Evolutionary conservation across 1,140 invertebrate genomes (phyloP).

Genomic region (Aphelinus atriplicis): DNA sequence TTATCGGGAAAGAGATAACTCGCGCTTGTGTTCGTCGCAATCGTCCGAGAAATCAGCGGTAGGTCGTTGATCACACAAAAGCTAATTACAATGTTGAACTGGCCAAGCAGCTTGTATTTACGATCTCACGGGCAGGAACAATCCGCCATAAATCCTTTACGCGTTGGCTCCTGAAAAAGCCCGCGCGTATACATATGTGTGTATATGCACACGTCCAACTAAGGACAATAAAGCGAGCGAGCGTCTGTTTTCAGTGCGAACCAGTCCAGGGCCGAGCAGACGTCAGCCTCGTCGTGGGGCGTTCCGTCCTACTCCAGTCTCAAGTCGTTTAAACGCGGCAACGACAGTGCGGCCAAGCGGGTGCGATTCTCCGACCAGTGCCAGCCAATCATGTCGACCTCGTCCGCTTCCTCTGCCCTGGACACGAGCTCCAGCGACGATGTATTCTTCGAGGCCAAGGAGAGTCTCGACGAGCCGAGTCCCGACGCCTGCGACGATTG

Average conservation of each 20-base stretch:
- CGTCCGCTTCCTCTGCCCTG: not conserved
- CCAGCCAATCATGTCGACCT: not conserved
- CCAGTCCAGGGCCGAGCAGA: constrained; percentile 15
- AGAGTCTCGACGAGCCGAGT: constrained; percentile 37
- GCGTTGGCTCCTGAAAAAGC: too few species aligned
- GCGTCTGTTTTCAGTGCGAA: constrained; percentile 14
- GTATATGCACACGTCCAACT: too few species aligned
- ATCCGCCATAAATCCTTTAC: too few species aligned
- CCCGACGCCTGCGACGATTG: not conserved
- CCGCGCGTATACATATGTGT: too few species aligned
- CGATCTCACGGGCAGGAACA: too few species aligned
- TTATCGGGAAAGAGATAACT: too few species aligned
- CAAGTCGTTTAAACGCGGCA: constrained; percentile 3
- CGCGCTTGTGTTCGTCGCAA: too few species aligned
- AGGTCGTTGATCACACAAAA: too few species aligned
- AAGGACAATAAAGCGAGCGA: not conserved
- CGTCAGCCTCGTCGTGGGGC: not conserved
- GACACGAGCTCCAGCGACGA: constrained; percentile 32
- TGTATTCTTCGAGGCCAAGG: constrained; percentile 47
- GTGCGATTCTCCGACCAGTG: constrained; percentile 42
- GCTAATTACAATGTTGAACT: too few species aligned
- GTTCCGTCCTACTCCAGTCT: constrained; percentile 10
- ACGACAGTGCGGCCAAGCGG: constrained; percentile 20
- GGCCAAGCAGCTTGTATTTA: too few species aligned
- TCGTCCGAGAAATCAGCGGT: too few species aligned